These are phyloP conservation scores for Yasuhikotakia modesta DNA, from an alignment of 2,797 vertebrate species.

Conservation along the genomic window DNA sequence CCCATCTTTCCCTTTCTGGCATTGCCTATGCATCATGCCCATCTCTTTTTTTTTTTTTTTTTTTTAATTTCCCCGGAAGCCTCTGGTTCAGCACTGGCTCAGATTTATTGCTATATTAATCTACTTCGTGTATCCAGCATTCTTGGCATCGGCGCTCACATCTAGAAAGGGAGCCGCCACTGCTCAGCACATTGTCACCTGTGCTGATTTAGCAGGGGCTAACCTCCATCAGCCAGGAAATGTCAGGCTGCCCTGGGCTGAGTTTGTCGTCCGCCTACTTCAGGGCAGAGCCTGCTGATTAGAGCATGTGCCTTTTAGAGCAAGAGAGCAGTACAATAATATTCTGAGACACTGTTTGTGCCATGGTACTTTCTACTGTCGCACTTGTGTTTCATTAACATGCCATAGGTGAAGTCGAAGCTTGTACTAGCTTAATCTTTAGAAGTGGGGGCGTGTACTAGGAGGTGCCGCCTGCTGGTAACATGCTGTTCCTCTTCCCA, in stretches of 20 bases:
- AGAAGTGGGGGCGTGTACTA: conserved; percentile 52
- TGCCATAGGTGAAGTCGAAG: conserved; percentile 25
- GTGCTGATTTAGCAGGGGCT: conserved; percentile 44
- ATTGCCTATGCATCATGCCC: conserved; percentile 29
- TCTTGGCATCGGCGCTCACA: conserved; percentile 17
- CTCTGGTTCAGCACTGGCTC: conserved; percentile 18
- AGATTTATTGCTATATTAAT: conserved; percentile 42
- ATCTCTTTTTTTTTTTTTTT: conserved; percentile 32
- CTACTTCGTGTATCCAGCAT: conserved; percentile 39
- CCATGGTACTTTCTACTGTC: background rate
- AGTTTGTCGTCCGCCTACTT: conserved; percentile 15
- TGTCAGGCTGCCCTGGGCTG: conserved; percentile 33
- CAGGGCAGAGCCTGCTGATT: conserved; percentile 41
- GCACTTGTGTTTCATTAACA: conserved; percentile 45
- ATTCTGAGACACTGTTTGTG: background rate
- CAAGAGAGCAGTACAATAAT: background rate
- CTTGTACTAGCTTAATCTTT: conserved; percentile 29
- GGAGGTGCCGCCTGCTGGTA: conserved; percentile 54
- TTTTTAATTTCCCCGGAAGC: conserved; percentile 30
- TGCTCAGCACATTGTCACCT: conserved; percentile 31
- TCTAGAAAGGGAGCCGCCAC: conserved; percentile 20
- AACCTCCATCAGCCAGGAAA: conserved; percentile 47
- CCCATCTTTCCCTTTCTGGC: background rate
- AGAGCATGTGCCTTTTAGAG: conserved; percentile 18
- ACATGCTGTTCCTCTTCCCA: no score